Conservation (phyloP, 2,888 invertebrate genomes). For the Bruchidius siliquastri region DNA sequence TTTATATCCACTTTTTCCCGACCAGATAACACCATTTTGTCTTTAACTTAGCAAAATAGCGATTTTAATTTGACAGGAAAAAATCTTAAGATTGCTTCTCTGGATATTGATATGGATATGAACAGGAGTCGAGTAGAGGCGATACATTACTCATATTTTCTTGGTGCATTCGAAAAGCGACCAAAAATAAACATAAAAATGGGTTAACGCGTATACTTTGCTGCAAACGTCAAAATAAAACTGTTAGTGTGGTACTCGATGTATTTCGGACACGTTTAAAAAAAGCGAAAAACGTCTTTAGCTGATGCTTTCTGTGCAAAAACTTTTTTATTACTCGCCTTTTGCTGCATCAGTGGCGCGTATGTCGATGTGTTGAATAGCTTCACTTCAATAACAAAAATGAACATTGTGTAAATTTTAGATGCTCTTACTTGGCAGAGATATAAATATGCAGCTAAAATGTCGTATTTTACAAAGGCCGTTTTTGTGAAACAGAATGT, state of each 20-base stretch:
- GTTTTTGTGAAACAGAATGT: too few relatives aligned
- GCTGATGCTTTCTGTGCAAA: conserved; percentile 13
- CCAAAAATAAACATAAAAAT: conserved; percentile 22
- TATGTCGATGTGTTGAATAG: not conserved
- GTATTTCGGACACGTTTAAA: conserved; percentile 19
- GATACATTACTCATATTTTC: conserved; percentile 11
- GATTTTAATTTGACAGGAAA: too few relatives aligned
- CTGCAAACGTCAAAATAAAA: conserved; percentile 18
- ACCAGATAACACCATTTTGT: too few relatives aligned
- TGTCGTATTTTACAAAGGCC: too few relatives aligned
- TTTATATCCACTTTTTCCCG: too few relatives aligned
- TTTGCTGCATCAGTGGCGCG: not conserved
- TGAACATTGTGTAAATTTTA: too few relatives aligned
- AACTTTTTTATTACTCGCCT: conserved; percentile 20
- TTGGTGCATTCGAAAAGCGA: conserved; percentile 1
- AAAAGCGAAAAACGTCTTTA: conserved; percentile 13
- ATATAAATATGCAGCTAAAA: too few relatives aligned
- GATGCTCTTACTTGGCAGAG: too few relatives aligned
- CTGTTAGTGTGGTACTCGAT: conserved; percentile 15
- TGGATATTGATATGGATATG: not conserved
- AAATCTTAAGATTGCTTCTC: too few relatives aligned
- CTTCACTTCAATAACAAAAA: too few relatives aligned
- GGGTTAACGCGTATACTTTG: conserved; percentile 21
- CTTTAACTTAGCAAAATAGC: too few relatives aligned
- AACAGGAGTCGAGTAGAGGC: not conserved